Percentiles rank a stretch among this genome's conserved stretches.
Evolutionary conservation across 35 echinoderm and acorn worm species (phyloP).

Genomic region (Heliocidaris tuberculata): DNA sequence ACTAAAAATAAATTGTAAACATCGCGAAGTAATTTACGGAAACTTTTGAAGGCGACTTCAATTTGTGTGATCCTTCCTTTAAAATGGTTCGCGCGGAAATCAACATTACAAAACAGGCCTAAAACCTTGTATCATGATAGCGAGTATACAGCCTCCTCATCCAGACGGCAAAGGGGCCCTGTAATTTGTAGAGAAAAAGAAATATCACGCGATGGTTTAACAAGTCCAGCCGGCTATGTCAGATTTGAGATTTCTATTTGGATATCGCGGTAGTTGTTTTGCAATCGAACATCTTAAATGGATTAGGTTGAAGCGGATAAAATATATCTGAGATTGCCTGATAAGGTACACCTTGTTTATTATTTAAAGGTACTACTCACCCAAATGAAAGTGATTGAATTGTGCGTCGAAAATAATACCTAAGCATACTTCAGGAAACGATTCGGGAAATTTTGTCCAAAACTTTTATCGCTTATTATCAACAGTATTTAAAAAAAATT

Average conservation of each 20-base stretch:
- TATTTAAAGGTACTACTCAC: not conserved
- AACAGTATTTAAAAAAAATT: too few species aligned
- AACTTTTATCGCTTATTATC: too few species aligned
- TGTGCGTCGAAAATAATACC: not conserved
- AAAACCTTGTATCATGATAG: not conserved
- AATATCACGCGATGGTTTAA: not conserved
- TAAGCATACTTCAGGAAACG: too few species aligned
- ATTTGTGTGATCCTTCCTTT: not conserved
- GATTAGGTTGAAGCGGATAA: not conserved
- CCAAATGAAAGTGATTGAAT: not conserved
- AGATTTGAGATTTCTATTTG: not conserved
- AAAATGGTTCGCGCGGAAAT: not conserved
- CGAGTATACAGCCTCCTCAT: not conserved
- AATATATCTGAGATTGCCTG: not conserved
- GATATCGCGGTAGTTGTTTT: not conserved
- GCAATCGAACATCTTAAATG: not conserved
- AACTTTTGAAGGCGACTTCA: conserved; percentile 10
- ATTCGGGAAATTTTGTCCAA: too few species aligned
- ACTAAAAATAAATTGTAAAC: not conserved
- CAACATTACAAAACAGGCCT: not conserved
- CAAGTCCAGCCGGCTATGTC: not conserved
- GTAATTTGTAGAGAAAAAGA: not conserved
- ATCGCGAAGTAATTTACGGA: conserved; percentile 8
- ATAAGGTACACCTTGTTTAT: not conserved
- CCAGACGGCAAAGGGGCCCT: not conserved